Percentiles rank a stretch among this genome's conserved stretches.
Conservation (phyloP, 2,113 vertebrate species). For the Rousettus leschenaultii region DNA sequence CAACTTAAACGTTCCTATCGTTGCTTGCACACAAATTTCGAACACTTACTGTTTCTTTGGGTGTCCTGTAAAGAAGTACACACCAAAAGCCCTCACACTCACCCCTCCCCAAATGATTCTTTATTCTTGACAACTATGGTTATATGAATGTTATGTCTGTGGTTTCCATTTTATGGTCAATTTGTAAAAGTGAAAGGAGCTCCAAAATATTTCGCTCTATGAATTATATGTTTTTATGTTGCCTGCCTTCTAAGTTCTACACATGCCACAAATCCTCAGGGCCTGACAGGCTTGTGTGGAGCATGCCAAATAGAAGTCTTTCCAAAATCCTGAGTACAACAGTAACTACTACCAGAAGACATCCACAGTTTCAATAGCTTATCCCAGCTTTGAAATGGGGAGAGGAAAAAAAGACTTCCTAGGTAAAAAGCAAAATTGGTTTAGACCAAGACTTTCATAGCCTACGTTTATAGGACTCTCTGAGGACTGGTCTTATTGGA, state of each 20-base stretch:
- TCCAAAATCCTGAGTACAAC: constrained; percentile 45
- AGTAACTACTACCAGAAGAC: constrained; percentile 56
- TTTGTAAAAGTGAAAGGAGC: constrained; percentile 68
- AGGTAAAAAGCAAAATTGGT: constrained; percentile 21
- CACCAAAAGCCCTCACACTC: not conserved
- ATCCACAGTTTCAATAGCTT: not conserved
- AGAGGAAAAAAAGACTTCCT: not conserved
- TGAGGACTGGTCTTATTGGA: not conserved
- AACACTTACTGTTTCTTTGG: not conserved
- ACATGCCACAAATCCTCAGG: constrained; percentile 63
- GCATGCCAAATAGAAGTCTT: constrained; percentile 58
- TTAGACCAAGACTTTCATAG: not conserved
- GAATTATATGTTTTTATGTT: constrained; percentile 69
- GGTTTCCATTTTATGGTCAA: constrained; percentile 71
- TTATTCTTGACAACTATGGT: constrained; percentile 48
- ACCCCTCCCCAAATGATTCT: not conserved
- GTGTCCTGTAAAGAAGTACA: not conserved
- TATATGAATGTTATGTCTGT: constrained; percentile 65
- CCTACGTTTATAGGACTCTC: not conserved
- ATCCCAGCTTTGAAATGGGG: not conserved
- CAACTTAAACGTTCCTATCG: not conserved
- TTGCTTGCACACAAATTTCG: not conserved
- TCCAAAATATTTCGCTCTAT: constrained; percentile 60
- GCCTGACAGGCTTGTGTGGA: constrained; percentile 40
- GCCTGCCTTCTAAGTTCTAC: constrained; percentile 64